Percentiles rank a stretch among this genome's conserved stretches.
Evolutionary conservation across 1,140 invertebrate genomes (phyloP).

Genomic region (Cepaea nemoralis): DNA sequence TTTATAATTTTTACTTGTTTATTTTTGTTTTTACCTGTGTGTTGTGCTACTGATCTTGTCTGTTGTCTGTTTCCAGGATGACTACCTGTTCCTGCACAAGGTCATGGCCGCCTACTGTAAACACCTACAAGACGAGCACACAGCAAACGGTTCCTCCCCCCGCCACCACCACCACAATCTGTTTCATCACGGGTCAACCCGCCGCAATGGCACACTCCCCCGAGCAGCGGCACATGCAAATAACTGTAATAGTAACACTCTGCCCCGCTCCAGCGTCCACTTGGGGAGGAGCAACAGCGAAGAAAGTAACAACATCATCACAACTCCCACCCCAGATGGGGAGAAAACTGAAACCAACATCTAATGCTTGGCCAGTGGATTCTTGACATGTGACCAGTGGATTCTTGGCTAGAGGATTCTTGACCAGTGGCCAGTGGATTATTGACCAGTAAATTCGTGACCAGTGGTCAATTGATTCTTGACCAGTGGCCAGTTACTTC

Average conservation of each 20-base stretch:
- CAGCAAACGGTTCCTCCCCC: conserved; percentile 17
- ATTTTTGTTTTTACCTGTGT: no score
- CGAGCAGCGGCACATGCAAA: not conserved
- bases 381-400: no score
- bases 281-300: conserved; percentile 14
- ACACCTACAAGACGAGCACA: not conserved
- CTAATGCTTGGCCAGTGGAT: not conserved
- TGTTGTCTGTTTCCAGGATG: not conserved
- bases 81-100: conserved; percentile 31
- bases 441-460: no score
- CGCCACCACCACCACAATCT: conserved; percentile 20
- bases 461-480: not conserved
- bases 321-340: not conserved
- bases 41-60: not conserved
- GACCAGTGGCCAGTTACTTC: no score
- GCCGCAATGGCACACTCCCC: conserved; percentile 17
- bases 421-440: no score
- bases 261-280: conserved; percentile 4
- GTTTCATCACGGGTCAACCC: not conserved
- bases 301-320: not conserved
- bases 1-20: no score
- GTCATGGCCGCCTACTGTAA: conserved; percentile 23
- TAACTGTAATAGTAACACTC: not conserved
- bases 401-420: no score
- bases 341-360: conserved; percentile 29